phyloP scores from a whole-genome alignment of 2,797 vertebrate species.

The Sandelia bainsii region DNA sequence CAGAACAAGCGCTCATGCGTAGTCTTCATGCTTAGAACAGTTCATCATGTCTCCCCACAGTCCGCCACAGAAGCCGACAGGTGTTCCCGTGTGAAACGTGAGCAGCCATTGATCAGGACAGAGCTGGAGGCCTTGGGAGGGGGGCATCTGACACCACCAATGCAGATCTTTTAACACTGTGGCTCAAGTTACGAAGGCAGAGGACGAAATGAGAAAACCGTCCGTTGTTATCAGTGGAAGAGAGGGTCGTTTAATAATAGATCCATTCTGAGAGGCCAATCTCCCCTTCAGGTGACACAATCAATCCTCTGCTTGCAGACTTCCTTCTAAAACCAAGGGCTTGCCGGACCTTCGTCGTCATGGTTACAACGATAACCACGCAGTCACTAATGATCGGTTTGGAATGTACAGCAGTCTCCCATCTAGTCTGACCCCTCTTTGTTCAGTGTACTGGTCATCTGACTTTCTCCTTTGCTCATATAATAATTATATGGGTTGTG shows the following conservation, averaged over 20 bases:
- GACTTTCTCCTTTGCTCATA: too few species aligned
- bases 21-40: constrained; percentile 1
- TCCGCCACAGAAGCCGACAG: constrained; percentile 40
- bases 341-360: background rate
- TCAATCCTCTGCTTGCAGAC: constrained; percentile 22
- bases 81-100: constrained; percentile 69
- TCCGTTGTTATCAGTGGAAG: constrained; percentile 17
- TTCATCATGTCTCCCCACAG: background rate
- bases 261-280: constrained; percentile 28
- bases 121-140: constrained; percentile 38
- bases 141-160: constrained; percentile 65
- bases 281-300: constrained; percentile 21
- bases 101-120: constrained; percentile 62
- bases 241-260: constrained; percentile 60
- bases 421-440: too few species aligned
- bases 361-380: background rate
- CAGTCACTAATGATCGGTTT: background rate
- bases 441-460: too few species aligned
- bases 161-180: constrained; percentile 48
- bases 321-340: background rate
- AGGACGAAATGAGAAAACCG: constrained; percentile 46
- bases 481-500: too few species aligned
- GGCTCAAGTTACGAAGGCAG: constrained; percentile 58
- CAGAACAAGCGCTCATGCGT: background rate
- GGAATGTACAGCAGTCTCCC: background rate